phyloP scores from a whole-genome alignment of 2,797 vertebrate genomes.

The Typhlichthys subterraneus region DNA sequence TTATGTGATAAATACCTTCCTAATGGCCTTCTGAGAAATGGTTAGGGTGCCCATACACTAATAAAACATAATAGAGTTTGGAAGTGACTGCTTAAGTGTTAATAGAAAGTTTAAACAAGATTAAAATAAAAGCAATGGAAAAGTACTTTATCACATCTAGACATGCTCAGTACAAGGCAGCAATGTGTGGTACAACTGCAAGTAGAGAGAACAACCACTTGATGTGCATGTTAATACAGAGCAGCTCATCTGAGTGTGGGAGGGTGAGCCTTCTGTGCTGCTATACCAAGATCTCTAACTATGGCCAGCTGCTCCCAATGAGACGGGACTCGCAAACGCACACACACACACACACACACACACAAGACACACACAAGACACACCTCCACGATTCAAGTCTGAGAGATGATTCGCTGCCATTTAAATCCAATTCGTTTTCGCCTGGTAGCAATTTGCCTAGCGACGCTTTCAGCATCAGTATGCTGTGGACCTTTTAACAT shows the following conservation, averaged over 20 bases:
- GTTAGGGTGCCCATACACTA: no score
- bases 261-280: conserved; percentile 77
- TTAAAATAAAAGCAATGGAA: no score
- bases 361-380: conserved; percentile 2
- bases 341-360: background rate
- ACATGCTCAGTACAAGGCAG: no score
- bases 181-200: conserved; percentile 31
- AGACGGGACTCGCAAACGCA: conserved; percentile 26
- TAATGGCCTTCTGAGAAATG: no score
- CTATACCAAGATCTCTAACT: conserved; percentile 70
- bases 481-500: background rate
- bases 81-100: no score
- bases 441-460: background rate
- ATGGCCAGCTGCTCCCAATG: conserved; percentile 30
- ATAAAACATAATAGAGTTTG: no score
- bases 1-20: no score
- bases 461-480: conserved; percentile 7
- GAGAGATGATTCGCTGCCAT: conserved; percentile 37
- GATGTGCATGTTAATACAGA: conserved; percentile 8
- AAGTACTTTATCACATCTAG: no score
- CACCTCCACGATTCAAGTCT: conserved; percentile 9
- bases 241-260: conserved; percentile 72
- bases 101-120: no score
- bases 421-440: no score
- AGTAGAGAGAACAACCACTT: background rate